A percentile compares a stretch with the other conserved stretches of the same genome.
These are phyloP conservation scores for Sepioteuthis lessoniana DNA, from an alignment of 2,888 invertebrate species.

Conservation along the genomic window DNA sequence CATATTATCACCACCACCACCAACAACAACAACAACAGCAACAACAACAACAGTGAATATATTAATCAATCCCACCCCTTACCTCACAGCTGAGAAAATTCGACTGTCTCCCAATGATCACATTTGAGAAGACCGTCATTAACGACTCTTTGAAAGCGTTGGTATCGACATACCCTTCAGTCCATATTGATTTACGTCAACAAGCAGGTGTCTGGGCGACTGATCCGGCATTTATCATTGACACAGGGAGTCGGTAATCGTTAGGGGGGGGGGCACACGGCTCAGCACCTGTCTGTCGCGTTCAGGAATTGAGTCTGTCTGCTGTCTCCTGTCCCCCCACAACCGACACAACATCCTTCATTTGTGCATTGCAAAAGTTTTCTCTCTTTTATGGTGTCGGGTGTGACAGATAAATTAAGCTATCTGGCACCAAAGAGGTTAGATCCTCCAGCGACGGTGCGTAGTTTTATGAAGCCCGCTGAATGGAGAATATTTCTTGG, in stretches of 20 bases:
- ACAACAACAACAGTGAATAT: neutral
- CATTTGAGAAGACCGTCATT: neutral
- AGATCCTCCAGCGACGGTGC: neutral
- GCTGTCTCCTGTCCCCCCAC: neutral
- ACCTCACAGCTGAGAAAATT: neutral
- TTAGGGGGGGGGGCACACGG: neutral
- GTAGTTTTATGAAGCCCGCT: neutral
- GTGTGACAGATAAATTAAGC: conserved; percentile 16
- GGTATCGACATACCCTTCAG: neutral
- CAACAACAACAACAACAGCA: no score
- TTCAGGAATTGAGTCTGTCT: neutral
- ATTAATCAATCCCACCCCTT: neutral
- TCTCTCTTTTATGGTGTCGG: neutral
- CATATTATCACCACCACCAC: neutral
- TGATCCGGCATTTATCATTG: neutral
- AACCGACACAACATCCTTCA: neutral
- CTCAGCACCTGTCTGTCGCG: neutral
- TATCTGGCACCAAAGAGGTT: neutral
- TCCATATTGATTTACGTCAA: conserved; percentile 20
- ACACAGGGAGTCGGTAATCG: neutral
- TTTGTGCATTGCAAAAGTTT: neutral
- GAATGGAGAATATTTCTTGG: neutral
- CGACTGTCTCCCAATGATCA: neutral
- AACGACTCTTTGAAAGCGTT: neutral
- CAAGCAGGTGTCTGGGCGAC: neutral